Conservation (phyloP, 2,888 invertebrate species). For the Mechanitis messenoides region DNA sequence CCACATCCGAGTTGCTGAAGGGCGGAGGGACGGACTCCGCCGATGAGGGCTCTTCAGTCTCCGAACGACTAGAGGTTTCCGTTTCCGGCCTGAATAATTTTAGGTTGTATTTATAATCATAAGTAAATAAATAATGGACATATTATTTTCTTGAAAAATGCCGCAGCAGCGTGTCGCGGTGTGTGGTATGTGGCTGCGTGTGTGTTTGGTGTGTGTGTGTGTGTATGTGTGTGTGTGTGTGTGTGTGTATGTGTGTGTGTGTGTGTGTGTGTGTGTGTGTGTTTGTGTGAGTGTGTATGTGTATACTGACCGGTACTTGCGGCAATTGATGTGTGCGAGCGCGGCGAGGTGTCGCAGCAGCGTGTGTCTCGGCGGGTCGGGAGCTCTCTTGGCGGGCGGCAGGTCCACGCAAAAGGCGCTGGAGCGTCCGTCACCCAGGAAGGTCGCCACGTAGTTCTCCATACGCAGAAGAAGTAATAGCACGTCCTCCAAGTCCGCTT, state of each 20-base stretch:
- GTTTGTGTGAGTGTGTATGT: neutral
- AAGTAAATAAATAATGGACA: no score
- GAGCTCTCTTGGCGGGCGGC: constrained; percentile 43
- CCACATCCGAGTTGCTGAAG: constrained; percentile 47
- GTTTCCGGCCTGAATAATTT: constrained; percentile 34
- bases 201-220: neutral
- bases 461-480: constrained; percentile 77
- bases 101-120: neutral
- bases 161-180: neutral
- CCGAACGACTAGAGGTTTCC: constrained; percentile 39
- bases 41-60: constrained; percentile 37
- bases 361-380: constrained; percentile 44
- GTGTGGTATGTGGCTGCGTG: neutral
- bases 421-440: constrained; percentile 73
- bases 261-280: no score
- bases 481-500: constrained; percentile 84
- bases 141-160: neutral
- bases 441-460: constrained; percentile 77
- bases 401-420: constrained; percentile 63
- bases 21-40: constrained; percentile 31
- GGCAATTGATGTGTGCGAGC: constrained; percentile 37
- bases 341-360: constrained; percentile 54
- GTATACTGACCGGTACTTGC: constrained; percentile 27
- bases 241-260: no score
- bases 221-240: no score